Evolutionary conservation across 2,797 vertebrate genomes (phyloP).

Genomic region (Macrochelys suwanniensis): DNA sequence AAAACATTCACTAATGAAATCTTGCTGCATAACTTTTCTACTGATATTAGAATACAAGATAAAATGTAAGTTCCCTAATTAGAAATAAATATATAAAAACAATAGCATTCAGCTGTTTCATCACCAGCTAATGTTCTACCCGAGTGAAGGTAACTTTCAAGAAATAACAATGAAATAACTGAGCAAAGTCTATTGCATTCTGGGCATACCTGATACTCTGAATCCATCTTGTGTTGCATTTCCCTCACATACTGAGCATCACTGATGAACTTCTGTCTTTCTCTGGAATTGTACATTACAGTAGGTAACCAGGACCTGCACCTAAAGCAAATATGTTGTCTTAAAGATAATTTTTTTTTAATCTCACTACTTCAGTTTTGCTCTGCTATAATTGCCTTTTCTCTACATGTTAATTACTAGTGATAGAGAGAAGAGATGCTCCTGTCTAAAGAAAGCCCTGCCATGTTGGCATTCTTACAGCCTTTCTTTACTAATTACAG

Average conservation of each 20-base stretch:
- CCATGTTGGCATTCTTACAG: neutral
- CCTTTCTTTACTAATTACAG: neutral
- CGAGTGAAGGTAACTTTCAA: neutral
- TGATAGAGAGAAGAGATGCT: constrained; percentile 11
- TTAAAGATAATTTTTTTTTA: neutral
- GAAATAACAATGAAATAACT: neutral
- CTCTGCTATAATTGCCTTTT: neutral
- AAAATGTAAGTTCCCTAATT: neutral
- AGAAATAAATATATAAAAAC: neutral
- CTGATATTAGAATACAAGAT: fast-evolving
- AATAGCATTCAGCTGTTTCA: neutral
- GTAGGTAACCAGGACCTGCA: constrained; percentile 41
- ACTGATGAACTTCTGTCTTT: constrained; percentile 62
- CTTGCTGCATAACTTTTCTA: neutral
- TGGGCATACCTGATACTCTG: constrained; percentile 62
- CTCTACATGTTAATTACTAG: constrained; percentile 2
- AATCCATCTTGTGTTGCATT: constrained; percentile 55
- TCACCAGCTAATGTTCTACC: neutral
- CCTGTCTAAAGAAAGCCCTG: neutral
- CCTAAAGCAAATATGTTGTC: neutral
- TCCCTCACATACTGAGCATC: constrained; percentile 43
- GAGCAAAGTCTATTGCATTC: neutral
- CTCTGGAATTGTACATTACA: constrained; percentile 59
- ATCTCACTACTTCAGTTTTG: neutral
- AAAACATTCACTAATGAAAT: neutral